Conservation (phyloP, 2,888 invertebrate genomes). For the Nomada fabriciana region DNA sequence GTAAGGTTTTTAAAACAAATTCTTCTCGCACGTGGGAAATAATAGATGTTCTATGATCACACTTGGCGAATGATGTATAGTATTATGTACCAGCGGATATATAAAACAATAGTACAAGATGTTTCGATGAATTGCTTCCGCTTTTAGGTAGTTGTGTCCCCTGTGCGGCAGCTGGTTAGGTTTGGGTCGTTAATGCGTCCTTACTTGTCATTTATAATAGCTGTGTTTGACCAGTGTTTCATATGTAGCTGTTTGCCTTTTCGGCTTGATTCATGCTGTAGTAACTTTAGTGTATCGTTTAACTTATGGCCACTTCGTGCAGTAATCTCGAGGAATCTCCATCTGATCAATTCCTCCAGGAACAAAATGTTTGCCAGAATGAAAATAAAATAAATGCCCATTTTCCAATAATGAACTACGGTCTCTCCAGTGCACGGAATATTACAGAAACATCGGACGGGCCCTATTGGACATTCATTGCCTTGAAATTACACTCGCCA, state of each 20-base stretch:
- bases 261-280: too few species aligned
- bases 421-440: neutral
- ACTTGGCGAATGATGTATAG: slow-evolving; percentile 3
- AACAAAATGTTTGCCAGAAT: too few species aligned
- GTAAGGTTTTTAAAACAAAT: neutral
- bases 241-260: too few species aligned
- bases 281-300: too few species aligned
- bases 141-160: neutral
- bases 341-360: too few species aligned
- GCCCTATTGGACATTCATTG: neutral
- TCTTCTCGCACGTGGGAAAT: slow-evolving; percentile 2
- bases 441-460: neutral
- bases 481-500: slow-evolving; percentile 11
- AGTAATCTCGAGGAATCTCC: too few species aligned
- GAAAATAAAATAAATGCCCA: too few species aligned
- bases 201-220: slow-evolving; percentile 11
- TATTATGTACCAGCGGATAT: slow-evolving; percentile 20
- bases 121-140: slow-evolving; percentile 44
- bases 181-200: neutral
- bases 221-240: neutral
- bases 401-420: neutral
- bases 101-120: slow-evolving; percentile 36
- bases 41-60: slow-evolving; percentile 14
- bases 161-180: neutral
- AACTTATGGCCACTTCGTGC: neutral